These are phyloP conservation scores for Empis stercorea DNA, from an alignment of 2,888 invertebrate genomes.

Conservation along the genomic window DNA sequence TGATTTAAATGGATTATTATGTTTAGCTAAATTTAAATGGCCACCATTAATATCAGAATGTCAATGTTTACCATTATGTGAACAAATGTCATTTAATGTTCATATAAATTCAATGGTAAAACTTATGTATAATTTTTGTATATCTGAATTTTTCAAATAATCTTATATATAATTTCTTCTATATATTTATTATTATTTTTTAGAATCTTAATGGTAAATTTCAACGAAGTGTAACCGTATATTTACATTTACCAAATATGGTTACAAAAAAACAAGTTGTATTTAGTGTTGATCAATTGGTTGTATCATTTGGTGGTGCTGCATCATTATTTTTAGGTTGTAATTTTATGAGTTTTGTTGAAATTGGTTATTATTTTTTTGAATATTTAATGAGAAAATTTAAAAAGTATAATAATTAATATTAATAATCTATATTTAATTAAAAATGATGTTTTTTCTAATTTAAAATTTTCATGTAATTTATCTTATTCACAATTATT, in stretches of 20 bases:
- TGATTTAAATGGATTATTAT: slow-evolving; percentile 23
- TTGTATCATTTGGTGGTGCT: slow-evolving; percentile 32
- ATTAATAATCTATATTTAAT: too few species aligned
- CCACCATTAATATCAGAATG: slow-evolving; percentile 7
- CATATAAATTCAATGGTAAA: neutral
- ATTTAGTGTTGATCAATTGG: slow-evolving; percentile 29
- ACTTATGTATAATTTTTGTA: neutral
- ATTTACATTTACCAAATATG: slow-evolving; percentile 20
- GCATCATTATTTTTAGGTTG: slow-evolving; percentile 33
- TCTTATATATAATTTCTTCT: neutral
- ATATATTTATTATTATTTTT: neutral
- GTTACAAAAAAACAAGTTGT: slow-evolving; percentile 26
- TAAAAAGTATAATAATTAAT: neutral
- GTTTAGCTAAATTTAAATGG: slow-evolving; percentile 22
- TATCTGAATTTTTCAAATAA: neutral
- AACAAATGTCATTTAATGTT: slow-evolving; percentile 15
- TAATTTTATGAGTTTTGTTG: slow-evolving; percentile 27
- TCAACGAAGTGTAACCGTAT: slow-evolving; percentile 18
- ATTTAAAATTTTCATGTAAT: too few species aligned
- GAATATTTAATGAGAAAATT: slow-evolving; percentile 2
- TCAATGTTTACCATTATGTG: slow-evolving; percentile 23
- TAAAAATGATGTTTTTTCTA: too few species aligned
- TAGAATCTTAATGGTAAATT: slow-evolving; percentile 12
- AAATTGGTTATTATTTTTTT: slow-evolving; percentile 11
- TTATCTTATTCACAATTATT: too few species aligned